Base-by-base conservation (phyloP, 2,888 invertebrate species). In the Leptopilina myrica region DNA sequence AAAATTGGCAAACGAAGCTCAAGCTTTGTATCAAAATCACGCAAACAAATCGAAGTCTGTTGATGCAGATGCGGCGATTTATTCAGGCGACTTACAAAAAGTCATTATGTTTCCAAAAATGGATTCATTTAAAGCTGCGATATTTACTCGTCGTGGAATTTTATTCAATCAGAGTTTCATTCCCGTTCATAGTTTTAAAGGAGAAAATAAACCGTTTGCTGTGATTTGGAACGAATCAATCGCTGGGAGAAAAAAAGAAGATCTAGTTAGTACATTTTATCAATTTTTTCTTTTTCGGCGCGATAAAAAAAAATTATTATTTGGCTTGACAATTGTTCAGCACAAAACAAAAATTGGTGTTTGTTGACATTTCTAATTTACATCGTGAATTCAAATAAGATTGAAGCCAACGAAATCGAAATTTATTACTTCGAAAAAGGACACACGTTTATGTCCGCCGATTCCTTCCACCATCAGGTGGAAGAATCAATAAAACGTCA, bases 101-200 rank as follows among this genome's bases (percentile, higher is more conserved):
- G 66, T 66, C 2, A 66, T 66, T 7, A 66, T 46, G 66, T 66
- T 66, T 66, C 66, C 40, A 46, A 66, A 66, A 66, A 66, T 66
- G 66, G 66, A 66, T 66, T 66, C 66, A 0, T 40, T 66, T 46
- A 40, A 66, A 66, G 40, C n/a, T 14, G 66, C 66, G 3, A 66
- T 66, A 33, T 66, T 66, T 66, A 40, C 66, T 33, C 66, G 66
- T 43, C 66, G 66, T 46, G 66, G 9, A 66, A 66, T 66, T 15
- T 33, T 66, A 66, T 66, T 66, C 14, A 64, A 64, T 11, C 64
- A 64, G 14, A 64, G 20, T 26, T 64, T 64, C 9, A 26, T 64
- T 64, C 64, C 64, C 20, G 9, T 64, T 20, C 11, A 64, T 4
- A 64, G 26, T 9, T 14, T n/a, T 49, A 7, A 49, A 5, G 49